Evolutionary conservation across 2,797 vertebrate genomes (phyloP).

Genomic region (Hybognathus amarus): DNA sequence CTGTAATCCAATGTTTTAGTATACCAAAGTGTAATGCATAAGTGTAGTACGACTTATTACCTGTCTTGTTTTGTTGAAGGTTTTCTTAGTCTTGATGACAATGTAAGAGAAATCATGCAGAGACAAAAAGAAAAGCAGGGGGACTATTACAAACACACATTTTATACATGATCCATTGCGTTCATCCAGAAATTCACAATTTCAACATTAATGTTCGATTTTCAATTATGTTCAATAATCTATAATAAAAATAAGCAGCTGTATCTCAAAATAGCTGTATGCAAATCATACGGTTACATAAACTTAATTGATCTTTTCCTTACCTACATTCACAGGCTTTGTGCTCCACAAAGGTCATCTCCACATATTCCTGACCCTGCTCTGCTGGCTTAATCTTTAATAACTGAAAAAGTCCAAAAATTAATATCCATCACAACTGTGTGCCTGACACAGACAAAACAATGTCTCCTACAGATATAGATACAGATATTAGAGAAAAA

Average conservation of each 20-base stretch:
- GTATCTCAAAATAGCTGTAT: background rate
- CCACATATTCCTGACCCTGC: slow-evolving; percentile 83
- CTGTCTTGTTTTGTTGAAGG: slow-evolving; percentile 52
- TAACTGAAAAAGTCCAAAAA: slow-evolving; percentile 74
- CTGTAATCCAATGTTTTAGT: background rate
- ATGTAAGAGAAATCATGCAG: slow-evolving; percentile 12
- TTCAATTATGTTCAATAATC: background rate
- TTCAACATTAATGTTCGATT: slow-evolving; percentile 18
- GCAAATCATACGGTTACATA: slow-evolving; percentile 18
- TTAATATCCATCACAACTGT: background rate
- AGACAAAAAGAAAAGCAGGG: slow-evolving; percentile 26
- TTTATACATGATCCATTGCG: background rate
- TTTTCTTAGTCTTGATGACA: slow-evolving; percentile 52
- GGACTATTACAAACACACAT: background rate
- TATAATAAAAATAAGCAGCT: background rate
- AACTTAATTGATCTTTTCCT: slow-evolving; percentile 67
- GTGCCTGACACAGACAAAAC: slow-evolving; percentile 4
- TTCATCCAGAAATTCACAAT: background rate
- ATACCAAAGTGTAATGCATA: background rate
- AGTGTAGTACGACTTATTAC: slow-evolving; percentile 35
- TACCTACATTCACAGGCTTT: slow-evolving; percentile 95
- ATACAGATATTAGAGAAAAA: background rate
- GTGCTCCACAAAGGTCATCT: slow-evolving; percentile 92
- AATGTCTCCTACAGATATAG: background rate
- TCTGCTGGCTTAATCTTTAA: slow-evolving; percentile 87